These are phyloP conservation scores for Ephydatia muelleri DNA, from an alignment of 37 sponge, comb jelly and placozoan species.

Conservation along the genomic window DNA sequence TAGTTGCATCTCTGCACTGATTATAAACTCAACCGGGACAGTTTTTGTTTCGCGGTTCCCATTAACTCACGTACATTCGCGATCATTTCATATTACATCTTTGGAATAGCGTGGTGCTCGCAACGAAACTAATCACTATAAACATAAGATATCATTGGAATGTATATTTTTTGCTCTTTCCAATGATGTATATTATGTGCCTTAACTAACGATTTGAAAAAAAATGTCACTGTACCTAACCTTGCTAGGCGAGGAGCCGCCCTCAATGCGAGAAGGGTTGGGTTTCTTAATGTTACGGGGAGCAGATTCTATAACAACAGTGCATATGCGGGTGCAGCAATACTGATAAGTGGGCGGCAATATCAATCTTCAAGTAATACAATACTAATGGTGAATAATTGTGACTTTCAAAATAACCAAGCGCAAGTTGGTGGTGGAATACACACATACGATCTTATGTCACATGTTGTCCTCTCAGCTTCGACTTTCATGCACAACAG, in stretches of 20 bases:
- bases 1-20: too few species aligned
- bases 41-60: too few species aligned
- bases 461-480: neutral
- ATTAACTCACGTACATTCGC: too few species aligned
- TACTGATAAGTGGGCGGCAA: neutral
- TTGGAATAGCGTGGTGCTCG: too few species aligned
- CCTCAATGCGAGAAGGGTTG: neutral
- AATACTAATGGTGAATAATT: neutral
- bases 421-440: neutral
- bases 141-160: too few species aligned
- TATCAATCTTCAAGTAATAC: neutral
- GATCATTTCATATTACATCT: too few species aligned
- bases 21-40: too few species aligned
- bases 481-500: neutral
- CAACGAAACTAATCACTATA: too few species aligned
- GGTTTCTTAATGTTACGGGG: slow-evolving; percentile 19
- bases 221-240: too few species aligned
- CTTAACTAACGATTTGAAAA: too few species aligned
- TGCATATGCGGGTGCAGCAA: neutral
- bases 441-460: neutral
- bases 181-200: too few species aligned
- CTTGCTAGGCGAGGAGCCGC: slow-evolving; percentile 18
- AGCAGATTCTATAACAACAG: neutral
- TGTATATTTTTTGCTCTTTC: too few species aligned
- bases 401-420: neutral